phyloP scores from a whole-genome alignment of 1,140 invertebrate genomes.

The Drosophila melanogaster region DNA sequence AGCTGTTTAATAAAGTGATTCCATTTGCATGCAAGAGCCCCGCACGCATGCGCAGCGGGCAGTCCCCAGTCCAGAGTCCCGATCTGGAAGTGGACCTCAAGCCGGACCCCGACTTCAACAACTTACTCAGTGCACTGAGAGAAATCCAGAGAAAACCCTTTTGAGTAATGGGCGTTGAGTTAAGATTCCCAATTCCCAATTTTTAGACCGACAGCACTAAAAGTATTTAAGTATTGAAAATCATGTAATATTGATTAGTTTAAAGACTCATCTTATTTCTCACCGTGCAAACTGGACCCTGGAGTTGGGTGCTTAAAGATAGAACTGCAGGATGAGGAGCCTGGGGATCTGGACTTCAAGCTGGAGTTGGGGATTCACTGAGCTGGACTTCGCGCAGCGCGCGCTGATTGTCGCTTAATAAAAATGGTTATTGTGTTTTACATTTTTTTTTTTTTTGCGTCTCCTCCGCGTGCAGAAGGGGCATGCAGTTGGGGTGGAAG shows the following conservation, averaged over 20 bases:
- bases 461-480: background rate
- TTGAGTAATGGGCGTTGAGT: too few species aligned
- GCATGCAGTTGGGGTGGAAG: constrained; percentile 2
- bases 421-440: constrained; percentile 81
- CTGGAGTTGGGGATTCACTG: constrained; percentile 36
- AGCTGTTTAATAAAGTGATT: constrained; percentile 84
- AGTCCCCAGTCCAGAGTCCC: constrained; percentile 42
- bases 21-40: constrained; percentile 83
- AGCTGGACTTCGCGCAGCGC: constrained; percentile 64
- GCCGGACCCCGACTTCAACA: constrained; percentile 57
- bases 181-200: too few species aligned
- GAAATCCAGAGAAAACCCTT: background rate
- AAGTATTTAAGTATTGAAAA: background rate
- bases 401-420: constrained; percentile 83
- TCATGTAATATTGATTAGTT: too few species aligned
- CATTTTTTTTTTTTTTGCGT: constrained; percentile 12
- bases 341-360: constrained; percentile 23
- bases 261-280: background rate
- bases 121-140: constrained; percentile 59
- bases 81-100: constrained; percentile 31
- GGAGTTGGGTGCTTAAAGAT: constrained; percentile 31
- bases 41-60: constrained; percentile 79
- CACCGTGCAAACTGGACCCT: constrained; percentile 8
- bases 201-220: background rate
- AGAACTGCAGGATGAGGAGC: constrained; percentile 9